Evolutionary conservation across 2,797 vertebrate species (phyloP).

Genomic region (Myotis daubentonii): DNA sequence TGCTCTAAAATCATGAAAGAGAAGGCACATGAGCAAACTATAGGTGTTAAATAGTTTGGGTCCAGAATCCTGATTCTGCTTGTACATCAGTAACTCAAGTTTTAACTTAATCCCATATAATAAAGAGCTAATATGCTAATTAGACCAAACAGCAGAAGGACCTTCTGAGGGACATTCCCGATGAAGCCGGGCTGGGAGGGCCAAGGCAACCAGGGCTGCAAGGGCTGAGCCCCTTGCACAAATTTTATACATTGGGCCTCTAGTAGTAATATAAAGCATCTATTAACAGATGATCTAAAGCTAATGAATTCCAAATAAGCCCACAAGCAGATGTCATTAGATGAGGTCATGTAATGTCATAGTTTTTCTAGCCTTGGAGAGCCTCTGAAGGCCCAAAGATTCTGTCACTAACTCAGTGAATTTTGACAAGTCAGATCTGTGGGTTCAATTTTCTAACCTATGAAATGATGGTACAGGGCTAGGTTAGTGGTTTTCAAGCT

Average conservation of each 20-base stretch:
- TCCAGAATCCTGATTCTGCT: conserved; percentile 26
- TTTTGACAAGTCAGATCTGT: background rate
- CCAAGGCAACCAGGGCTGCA: too few relatives aligned
- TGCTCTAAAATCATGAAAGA: conserved; percentile 37
- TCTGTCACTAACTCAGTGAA: background rate
- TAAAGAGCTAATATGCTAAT: too few relatives aligned
- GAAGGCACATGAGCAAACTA: conserved; percentile 22
- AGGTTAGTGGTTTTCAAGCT: background rate
- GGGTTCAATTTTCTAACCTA: conserved; percentile 2
- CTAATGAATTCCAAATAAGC: background rate
- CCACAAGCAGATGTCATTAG: conserved; percentile 25
- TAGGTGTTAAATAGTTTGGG: background rate
- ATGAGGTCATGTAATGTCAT: background rate
- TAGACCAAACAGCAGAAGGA: too few relatives aligned
- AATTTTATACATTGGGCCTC: too few relatives aligned
- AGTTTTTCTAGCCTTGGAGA: background rate
- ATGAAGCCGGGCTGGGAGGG: too few relatives aligned
- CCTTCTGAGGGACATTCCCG: too few relatives aligned
- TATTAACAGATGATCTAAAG: background rate
- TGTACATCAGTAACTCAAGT: conserved; percentile 4
- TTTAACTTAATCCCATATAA: background rate
- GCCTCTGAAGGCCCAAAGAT: background rate
- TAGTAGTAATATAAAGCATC: background rate
- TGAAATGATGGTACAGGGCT: background rate
- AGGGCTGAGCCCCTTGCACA: too few relatives aligned